A percentile compares a stretch with the other conserved stretches of the same genome.
These are phyloP conservation scores for Enteromius argenteus DNA, from an alignment of 2,797 vertebrate species.

Conservation along the genomic window DNA sequence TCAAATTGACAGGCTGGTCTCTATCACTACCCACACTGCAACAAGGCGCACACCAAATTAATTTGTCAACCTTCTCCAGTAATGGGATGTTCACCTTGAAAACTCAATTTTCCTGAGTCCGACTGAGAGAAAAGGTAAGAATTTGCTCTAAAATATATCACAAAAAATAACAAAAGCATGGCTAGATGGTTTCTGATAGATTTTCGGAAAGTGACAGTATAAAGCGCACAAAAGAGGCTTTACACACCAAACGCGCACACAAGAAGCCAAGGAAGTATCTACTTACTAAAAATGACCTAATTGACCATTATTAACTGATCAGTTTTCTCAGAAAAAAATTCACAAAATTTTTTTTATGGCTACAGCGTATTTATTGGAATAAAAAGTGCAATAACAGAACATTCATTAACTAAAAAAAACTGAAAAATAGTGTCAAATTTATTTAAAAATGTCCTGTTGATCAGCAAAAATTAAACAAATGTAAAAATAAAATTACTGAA, in stretches of 20 bases:
- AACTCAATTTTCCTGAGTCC: conserved; percentile 82
- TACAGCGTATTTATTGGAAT: background rate
- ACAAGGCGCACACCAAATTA: conserved; percentile 80
- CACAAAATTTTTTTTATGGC: background rate
- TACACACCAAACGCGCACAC: background rate
- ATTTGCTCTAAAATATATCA: conserved; percentile 58
- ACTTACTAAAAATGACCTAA: background rate
- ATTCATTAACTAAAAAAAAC: background rate
- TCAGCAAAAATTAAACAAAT: background rate
- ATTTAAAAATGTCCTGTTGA: background rate
- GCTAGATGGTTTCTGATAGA: conserved; percentile 57
- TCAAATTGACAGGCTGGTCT: conserved; percentile 84
- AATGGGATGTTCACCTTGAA: conserved; percentile 86
- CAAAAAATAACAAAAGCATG: conserved; percentile 59
- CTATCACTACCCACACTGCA: conserved; percentile 80
- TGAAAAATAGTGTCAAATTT: background rate
- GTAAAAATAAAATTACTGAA: background rate
- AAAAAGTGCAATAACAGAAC: background rate
- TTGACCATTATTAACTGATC: background rate
- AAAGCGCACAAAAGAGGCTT: conserved; percentile 30
- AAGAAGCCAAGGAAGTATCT: background rate
- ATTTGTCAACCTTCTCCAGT: conserved; percentile 84
- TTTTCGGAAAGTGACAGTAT: conserved; percentile 39
- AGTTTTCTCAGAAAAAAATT: background rate
- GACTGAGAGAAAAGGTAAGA: conserved; percentile 63